Percentiles rank a stretch among this genome's conserved stretches.
These are phyloP conservation scores for Anolis apletophallus DNA, from an alignment of 2,797 vertebrate genomes.

Conservation along the genomic window DNA sequence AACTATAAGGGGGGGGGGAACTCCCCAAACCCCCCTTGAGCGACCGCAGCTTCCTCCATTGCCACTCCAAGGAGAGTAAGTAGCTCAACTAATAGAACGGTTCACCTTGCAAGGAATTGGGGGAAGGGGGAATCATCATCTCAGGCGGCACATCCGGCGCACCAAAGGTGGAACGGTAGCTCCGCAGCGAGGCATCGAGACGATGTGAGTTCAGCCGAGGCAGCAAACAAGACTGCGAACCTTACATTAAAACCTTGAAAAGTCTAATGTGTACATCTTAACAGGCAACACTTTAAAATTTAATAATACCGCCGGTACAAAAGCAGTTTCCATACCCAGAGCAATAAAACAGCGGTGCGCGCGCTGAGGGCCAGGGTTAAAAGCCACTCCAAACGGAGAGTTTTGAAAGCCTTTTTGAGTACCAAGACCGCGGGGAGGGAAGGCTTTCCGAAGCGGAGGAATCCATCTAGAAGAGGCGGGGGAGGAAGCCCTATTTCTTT, in stretches of 20 bases:
- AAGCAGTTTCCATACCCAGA: too few species aligned
- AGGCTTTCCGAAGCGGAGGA: too few species aligned
- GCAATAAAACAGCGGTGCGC: neutral
- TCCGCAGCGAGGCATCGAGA: too few species aligned
- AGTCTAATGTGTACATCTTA: neutral
- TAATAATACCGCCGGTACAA: neutral
- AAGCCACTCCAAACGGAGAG: neutral
- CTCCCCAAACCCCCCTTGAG: neutral
- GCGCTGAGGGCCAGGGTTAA: neutral
- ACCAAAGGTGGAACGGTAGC: neutral
- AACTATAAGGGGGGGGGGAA: too few species aligned
- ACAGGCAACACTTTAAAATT: neutral
- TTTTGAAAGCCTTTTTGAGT: neutral
- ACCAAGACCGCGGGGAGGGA: too few species aligned
- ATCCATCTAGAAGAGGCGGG: too few species aligned
- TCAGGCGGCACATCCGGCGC: too few species aligned
- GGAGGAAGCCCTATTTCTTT: too few species aligned
- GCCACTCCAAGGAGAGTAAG: neutral
- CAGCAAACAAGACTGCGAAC: neutral
- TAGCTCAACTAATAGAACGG: neutral
- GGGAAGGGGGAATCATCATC: neutral
- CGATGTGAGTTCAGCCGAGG: neutral
- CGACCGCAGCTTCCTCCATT: neutral
- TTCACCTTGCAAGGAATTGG: neutral
- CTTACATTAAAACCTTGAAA: neutral